Percentiles rank a stretch among this genome's conserved stretches.
Evolutionary conservation across 2,888 invertebrate species (phyloP).

Genomic region (Neoascia interrupta): DNA sequence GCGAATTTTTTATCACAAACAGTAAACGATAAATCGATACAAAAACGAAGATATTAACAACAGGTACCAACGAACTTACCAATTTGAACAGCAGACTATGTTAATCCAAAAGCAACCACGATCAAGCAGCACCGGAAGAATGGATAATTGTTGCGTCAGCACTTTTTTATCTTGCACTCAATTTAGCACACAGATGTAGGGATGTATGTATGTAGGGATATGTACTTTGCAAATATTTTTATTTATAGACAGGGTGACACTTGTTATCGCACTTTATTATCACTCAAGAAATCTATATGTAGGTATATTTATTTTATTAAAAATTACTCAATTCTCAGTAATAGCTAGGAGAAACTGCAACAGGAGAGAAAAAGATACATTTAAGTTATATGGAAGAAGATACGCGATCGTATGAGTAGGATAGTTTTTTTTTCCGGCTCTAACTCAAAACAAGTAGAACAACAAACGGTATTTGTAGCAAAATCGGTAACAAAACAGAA

Average conservation of each 20-base stretch:
- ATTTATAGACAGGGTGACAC: slow-evolving; percentile 3
- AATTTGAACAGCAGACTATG: background rate
- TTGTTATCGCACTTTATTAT: slow-evolving; percentile 15
- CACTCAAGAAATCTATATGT: slow-evolving; percentile 23
- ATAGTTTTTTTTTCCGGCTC: slow-evolving; percentile 5
- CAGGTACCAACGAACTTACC: slow-evolving; percentile 36
- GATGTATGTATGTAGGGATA: background rate
- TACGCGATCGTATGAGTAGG: slow-evolving; percentile 44
- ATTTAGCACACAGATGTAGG: background rate
- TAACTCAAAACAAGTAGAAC: slow-evolving; percentile 58
- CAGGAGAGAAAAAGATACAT: slow-evolving; percentile 7
- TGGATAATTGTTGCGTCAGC: no score
- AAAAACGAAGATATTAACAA: no score
- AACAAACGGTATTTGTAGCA: slow-evolving; percentile 70
- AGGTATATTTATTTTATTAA: slow-evolving; percentile 17
- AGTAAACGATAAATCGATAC: background rate
- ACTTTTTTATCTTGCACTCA: background rate
- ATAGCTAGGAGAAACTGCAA: slow-evolving; percentile 30
- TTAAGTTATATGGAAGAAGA: slow-evolving; percentile 31
- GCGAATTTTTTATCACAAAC: background rate
- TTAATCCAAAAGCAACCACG: slow-evolving; percentile 8
- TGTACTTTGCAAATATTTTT: slow-evolving; percentile 1
- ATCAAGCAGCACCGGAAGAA: background rate
- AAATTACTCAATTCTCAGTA: slow-evolving; percentile 16
- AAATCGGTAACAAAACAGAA: slow-evolving; percentile 68